Conservation (phyloP, 2,797 vertebrate species). For the Sphenopsis melanotis region DNA sequence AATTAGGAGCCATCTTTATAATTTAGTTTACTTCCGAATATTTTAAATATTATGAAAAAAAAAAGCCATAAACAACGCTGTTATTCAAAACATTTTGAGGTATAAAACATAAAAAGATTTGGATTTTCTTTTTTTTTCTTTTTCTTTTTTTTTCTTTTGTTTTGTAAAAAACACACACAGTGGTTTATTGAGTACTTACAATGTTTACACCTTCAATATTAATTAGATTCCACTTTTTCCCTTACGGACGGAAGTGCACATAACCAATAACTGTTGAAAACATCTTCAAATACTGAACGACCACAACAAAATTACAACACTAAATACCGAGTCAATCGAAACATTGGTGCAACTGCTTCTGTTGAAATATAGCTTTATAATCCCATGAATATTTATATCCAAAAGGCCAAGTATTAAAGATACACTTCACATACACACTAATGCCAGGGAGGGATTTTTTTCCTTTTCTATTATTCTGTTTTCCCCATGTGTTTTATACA, state of each 20-base stretch:
- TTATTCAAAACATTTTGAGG: constrained; percentile 74
- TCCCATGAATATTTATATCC: constrained; percentile 80
- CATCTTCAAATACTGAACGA: constrained; percentile 74
- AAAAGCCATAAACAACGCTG: constrained; percentile 73
- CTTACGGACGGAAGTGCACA: constrained; percentile 85
- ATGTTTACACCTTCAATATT: constrained; percentile 88
- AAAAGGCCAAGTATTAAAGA: constrained; percentile 76
- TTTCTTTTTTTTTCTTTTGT: background rate
- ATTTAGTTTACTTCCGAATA: constrained; percentile 79
- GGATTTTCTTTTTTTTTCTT: constrained; percentile 17
- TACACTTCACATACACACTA: constrained; percentile 84
- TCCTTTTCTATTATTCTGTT: constrained; percentile 19
- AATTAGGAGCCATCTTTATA: constrained; percentile 69
- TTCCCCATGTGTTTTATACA: constrained; percentile 71
- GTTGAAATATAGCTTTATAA: constrained; percentile 77
- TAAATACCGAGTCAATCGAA: constrained; percentile 73
- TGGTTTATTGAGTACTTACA: constrained; percentile 94
- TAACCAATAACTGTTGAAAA: constrained; percentile 79
- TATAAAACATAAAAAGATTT: constrained; percentile 75
- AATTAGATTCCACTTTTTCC: constrained; percentile 81
- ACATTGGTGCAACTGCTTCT: constrained; percentile 74
- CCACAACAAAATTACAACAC: constrained; percentile 78
- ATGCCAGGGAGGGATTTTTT: constrained; percentile 72
- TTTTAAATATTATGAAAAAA: constrained; percentile 76
- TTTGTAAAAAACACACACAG: constrained; percentile 84